Conservation (phyloP, 2,113 vertebrate species). For the Coryphaenoides rupestris region DNA sequence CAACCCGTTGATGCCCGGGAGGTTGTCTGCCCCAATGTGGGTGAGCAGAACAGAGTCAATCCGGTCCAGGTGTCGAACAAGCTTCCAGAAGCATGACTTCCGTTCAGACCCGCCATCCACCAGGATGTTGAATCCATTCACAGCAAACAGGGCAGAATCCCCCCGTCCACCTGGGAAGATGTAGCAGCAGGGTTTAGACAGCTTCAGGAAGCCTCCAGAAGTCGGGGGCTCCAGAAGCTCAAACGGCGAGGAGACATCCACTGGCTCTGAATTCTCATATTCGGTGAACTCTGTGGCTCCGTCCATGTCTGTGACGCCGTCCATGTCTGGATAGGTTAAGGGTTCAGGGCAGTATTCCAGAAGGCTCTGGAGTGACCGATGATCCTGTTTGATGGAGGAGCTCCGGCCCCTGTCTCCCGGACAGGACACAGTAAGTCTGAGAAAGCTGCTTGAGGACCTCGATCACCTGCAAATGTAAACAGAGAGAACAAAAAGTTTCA, state of each 20-base stretch:
- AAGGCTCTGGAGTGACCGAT: constrained; percentile 71
- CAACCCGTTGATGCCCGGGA: constrained; percentile 93
- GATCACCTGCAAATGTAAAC: constrained; percentile 74
- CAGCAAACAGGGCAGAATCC: constrained; percentile 95
- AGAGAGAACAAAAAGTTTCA: constrained; percentile 12
- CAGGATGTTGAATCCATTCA: constrained; percentile 97
- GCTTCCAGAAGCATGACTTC: constrained; percentile 97
- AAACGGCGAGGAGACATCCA: constrained; percentile 91
- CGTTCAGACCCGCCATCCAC: constrained; percentile 95
- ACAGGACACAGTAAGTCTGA: constrained; percentile 87
- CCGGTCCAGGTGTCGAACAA: constrained; percentile 93
- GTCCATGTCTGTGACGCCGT: constrained; percentile 92
- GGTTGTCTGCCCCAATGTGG: constrained; percentile 96
- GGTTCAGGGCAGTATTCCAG: constrained; percentile 84
- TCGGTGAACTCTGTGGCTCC: constrained; percentile 92
- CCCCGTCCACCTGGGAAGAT: constrained; percentile 96
- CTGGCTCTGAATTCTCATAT: constrained; percentile 88
- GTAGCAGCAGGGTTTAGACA: constrained; percentile 98
- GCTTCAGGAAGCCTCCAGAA: constrained; percentile 96
- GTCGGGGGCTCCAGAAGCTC: constrained; percentile 94
- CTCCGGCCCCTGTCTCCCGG: constrained; percentile 89
- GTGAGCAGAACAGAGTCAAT: constrained; percentile 95
- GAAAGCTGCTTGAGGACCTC: constrained; percentile 76
- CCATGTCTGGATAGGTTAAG: constrained; percentile 90
- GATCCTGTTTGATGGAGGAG: constrained; percentile 82